Evolutionary conservation across 2,797 vertebrate species (phyloP), one percentile per base, ranked within the genome.

Genomic region (Oophaga sylvatica): DNA sequence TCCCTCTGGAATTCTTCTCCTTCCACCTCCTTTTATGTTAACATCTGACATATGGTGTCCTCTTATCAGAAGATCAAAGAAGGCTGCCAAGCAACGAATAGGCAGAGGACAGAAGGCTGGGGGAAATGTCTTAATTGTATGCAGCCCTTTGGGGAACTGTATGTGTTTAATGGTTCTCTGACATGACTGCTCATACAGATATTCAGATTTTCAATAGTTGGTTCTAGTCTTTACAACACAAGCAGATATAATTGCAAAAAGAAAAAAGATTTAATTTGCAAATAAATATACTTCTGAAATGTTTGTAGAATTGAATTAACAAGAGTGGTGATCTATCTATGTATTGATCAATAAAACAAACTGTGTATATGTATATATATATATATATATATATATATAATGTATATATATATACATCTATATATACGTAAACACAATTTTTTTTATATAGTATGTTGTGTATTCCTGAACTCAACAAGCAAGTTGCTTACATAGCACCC

Each of bases 21-120:
- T 57, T 26, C 57, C 11, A 17, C 80, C 62, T 73, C 29, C 5
- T 76, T 76, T 31, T 75, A 75, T 76, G 73, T 65, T 85, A 76
- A 85, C 83, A 85, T 77, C 60, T 78, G 71, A 48, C 83, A 85
- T 65, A 79, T 79, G 83, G 71, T 75, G 5, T 65, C 59, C 59
- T 76, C n/a, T 84, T 53, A 48, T 77, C 59, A 65, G 70, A 26
- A 84, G 70, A 84, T 84, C 20, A 76, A 84, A 84, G 75, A 62
- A 19, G 41, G 59, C 59, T 77, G 48, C 83, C 76, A n/a, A 77
- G 35, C 31, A 63, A 26, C 62, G 70, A 84, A 84, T 76, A 65
- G 83, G n/a, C 59, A 48, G 65, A 84, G 35, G 56, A 84, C 83
- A 76, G 70, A 76, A 59, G 57, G 59, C 79, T 80, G 10, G 56